These are phyloP conservation scores for Heteromyza rotundicornis DNA, from an alignment of 2,888 invertebrate genomes.

Conservation along the genomic window DNA sequence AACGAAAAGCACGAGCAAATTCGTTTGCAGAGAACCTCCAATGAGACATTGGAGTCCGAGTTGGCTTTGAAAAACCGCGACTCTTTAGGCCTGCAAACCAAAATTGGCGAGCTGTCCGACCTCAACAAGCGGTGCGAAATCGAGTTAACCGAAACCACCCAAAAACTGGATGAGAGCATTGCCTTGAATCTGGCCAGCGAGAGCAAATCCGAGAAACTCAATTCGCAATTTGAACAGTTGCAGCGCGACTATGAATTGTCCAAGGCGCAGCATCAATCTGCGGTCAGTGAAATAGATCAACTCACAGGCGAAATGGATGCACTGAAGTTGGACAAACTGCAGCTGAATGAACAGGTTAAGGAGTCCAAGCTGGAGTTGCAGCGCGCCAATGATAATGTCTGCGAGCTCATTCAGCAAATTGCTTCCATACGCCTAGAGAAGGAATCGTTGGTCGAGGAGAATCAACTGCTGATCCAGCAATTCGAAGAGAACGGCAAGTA, in stretches of 20 bases:
- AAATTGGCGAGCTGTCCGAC: conserved; percentile 19
- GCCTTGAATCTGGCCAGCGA: conserved; percentile 26
- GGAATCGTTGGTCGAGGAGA: conserved; percentile 34
- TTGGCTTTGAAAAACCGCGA: conserved; percentile 21
- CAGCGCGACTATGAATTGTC: conserved; percentile 26
- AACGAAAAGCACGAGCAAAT: neutral
- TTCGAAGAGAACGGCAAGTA: conserved; percentile 30
- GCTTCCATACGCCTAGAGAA: conserved; percentile 39
- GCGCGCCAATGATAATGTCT: conserved; percentile 40
- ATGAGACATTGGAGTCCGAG: conserved; percentile 22
- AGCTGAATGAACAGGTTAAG: conserved; percentile 23
- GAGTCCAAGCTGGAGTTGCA: conserved; percentile 31
- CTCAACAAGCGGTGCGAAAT: conserved; percentile 13
- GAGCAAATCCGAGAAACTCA: conserved; percentile 26
- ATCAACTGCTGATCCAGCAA: conserved; percentile 26
- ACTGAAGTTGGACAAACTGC: conserved; percentile 27
- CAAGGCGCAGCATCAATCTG: conserved; percentile 27
- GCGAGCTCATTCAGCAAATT: conserved; percentile 39
- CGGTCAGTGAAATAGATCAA: conserved; percentile 21
- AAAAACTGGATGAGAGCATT: conserved; percentile 27
- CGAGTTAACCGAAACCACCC: conserved; percentile 22
- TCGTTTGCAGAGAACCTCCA: neutral
- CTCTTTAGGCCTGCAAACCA: conserved; percentile 12
- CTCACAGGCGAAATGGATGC: conserved; percentile 28
- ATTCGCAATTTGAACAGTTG: conserved; percentile 26